Evolutionary conservation across 2,888 invertebrate genomes (phyloP), one percentile per base, ranked within the genome.

Genomic region (Clistopyga incitator): DNA sequence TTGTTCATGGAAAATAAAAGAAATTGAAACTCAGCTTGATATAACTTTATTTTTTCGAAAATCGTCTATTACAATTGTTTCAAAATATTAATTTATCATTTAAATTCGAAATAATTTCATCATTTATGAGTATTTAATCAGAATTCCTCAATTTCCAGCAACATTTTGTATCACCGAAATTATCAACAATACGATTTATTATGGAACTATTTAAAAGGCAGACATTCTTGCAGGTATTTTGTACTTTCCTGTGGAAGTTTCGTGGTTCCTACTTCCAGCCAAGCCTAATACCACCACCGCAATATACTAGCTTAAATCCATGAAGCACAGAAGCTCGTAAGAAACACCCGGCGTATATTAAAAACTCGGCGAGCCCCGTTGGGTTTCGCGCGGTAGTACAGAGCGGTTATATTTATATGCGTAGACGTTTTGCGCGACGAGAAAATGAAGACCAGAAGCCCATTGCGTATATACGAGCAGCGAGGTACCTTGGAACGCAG

Each of bases 311-410:
- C 80, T 70, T 52, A 54, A 76, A 80, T 71, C 59, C 61, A 61
- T n/a, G 79, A 67, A 59, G 70, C 56, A 77, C 61, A 67, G 61
- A 52, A 81, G 87, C 85, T 89, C 90, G 89, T 90, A 90, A 89
- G 89, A 85, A 88, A 87, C 91, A 90, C 88, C 86, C 88, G 90
- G 89, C 85, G 89, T 89, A 88, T 90, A 90, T 90, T 91, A 90
- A 89, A 88, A 88, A 87, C 84, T 85, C 86, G 84, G 81, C 87
- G 75, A 81, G 78, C 67, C 74, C 56, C 64, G 56, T 68, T 67
- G 74, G 29, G 68, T 54, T 45, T 64, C 83, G 67, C 68, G 67
- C 59, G 64, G 50, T 61, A 29, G 65, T 50, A 56, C 34, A 71
- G 61, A 42, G 61, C 71, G 64, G 78, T 84, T 82, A 79, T 82